phyloP scores from a whole-genome alignment of 2,113 vertebrate species.

The Trogon melanurus region DNA sequence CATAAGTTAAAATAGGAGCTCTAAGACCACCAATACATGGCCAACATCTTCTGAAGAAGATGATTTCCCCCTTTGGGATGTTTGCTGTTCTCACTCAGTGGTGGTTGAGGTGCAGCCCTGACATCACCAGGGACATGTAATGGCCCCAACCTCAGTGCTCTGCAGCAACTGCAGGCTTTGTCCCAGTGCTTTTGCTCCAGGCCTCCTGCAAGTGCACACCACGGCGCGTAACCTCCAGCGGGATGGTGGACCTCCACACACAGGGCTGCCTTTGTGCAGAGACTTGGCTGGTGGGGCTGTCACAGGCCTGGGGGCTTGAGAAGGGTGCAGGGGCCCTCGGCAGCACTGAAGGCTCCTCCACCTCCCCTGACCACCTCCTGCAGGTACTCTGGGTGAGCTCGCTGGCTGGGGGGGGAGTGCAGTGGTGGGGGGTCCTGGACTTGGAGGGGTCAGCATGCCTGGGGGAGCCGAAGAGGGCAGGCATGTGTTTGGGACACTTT shows the following conservation, averaged over 20 bases:
- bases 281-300: background rate
- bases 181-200: rapidly evolving
- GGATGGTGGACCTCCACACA: background rate
- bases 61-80: rapidly evolving
- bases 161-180: background rate
- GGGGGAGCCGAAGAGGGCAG: background rate
- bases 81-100: rapidly evolving
- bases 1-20: background rate
- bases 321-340: too few relatives aligned
- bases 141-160: background rate
- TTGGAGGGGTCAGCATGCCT: too few relatives aligned
- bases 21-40: background rate
- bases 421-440: background rate
- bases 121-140: rapidly evolving
- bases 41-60: background rate
- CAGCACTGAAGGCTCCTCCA: background rate
- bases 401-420: background rate
- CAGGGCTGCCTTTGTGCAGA: background rate
- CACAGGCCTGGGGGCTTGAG: background rate
- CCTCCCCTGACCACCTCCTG: too few relatives aligned
- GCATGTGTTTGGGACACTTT: too few relatives aligned
- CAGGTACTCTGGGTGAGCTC: too few relatives aligned
- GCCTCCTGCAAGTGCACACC: too few relatives aligned
- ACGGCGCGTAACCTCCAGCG: background rate
- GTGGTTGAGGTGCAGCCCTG: rapidly evolving